These are phyloP conservation scores for Saccopteryx bilineata DNA, from an alignment of 2,113 vertebrate genomes.

Conservation along the genomic window DNA sequence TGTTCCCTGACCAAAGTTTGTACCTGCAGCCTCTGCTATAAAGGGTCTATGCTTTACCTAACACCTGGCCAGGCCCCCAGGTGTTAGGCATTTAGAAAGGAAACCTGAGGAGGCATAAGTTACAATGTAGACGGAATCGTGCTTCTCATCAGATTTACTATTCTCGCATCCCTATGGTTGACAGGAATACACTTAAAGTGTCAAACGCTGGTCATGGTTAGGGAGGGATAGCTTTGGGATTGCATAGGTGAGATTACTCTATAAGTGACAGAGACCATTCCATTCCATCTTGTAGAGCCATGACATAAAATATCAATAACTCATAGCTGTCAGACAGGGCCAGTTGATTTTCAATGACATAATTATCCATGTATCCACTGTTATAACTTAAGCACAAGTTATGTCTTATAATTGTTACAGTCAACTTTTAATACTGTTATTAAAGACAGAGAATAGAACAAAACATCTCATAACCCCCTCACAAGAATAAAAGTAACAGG, in stretches of 20 bases:
- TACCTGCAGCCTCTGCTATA: too few species aligned
- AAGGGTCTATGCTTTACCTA: too few species aligned
- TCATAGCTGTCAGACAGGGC: background rate
- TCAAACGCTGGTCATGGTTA: background rate
- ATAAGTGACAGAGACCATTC: background rate
- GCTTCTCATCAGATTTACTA: background rate
- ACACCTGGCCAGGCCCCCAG: too few species aligned
- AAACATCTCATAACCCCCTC: background rate
- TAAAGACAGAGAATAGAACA: background rate
- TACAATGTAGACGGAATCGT: background rate
- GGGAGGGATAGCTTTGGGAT: background rate
- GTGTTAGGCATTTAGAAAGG: background rate
- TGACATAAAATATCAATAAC: background rate
- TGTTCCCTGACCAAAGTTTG: too few species aligned
- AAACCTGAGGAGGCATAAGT: background rate
- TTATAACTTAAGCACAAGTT: background rate
- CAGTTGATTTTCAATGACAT: background rate
- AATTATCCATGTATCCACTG: background rate
- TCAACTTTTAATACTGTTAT: background rate
- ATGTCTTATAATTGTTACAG: background rate
- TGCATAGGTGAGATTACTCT: background rate
- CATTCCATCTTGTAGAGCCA: background rate
- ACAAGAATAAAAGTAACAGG: background rate
- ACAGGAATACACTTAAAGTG: background rate
- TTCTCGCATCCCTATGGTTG: fast-evolving